Conservation (phyloP, 2,888 invertebrate genomes). For the Epsilonema sp. region DNA sequence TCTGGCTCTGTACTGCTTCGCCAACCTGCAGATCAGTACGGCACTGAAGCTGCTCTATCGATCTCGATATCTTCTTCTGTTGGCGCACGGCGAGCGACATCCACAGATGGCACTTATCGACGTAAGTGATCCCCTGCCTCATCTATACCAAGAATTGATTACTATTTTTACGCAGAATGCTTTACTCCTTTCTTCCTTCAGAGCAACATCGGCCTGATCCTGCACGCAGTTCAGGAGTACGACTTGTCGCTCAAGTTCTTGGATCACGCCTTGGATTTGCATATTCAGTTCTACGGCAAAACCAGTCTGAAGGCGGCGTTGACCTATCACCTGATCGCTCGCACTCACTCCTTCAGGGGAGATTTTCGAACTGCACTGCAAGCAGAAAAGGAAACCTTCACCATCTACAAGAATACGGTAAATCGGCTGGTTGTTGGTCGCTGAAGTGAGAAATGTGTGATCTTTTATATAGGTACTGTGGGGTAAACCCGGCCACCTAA, state of each 20-base stretch:
- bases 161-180: too few relatives aligned
- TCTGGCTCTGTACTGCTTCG: slow-evolving; percentile 87
- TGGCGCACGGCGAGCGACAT: slow-evolving; percentile 90
- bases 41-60: slow-evolving; percentile 85
- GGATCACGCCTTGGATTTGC: slow-evolving; percentile 71
- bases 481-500: too few relatives aligned
- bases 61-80: slow-evolving; percentile 73
- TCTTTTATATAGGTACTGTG: too few relatives aligned
- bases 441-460: too few relatives aligned
- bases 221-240: slow-evolving; percentile 93
- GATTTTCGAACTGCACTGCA: slow-evolving; percentile 80
- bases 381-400: slow-evolving; percentile 91
- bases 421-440: too few relatives aligned
- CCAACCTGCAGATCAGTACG: slow-evolving; percentile 85
- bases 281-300: slow-evolving; percentile 35
- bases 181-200: too few relatives aligned
- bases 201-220: slow-evolving; percentile 92
- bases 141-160: too few relatives aligned
- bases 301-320: slow-evolving; percentile 63
- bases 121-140: too few relatives aligned
- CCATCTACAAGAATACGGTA: slow-evolving; percentile 80
- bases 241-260: slow-evolving; percentile 75
- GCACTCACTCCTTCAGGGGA: slow-evolving; percentile 90
- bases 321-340: slow-evolving; percentile 77
- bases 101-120: slow-evolving; percentile 93